Evolutionary conservation across 2,888 invertebrate species (phyloP), one percentile per base, ranked within the genome.

Genomic region (Harpagoxenus sublaevis): DNA sequence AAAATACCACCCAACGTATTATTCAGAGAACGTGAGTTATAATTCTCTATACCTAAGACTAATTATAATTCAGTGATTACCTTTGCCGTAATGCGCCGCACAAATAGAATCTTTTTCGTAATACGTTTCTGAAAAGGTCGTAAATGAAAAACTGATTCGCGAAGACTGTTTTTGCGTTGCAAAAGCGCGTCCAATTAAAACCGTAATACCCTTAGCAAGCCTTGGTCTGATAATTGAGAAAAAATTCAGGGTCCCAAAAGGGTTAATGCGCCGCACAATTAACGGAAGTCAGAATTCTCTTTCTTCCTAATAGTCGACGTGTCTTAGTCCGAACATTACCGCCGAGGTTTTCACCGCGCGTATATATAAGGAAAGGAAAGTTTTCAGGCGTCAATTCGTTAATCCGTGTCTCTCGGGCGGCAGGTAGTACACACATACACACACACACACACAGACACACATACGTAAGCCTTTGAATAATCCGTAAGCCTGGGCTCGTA

Each of bases 381-480:
- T 89, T 68, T 88, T 31, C 86, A 87, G 85, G 86, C 90, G 88
- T 86, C 86, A 88, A 90, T 90, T 89, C 89, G 88, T 90, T 85
- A 65, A 89, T 91, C 81, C 85, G 57, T 83, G 63, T 81, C 87
- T 84, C 82, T 84, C 82, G 63, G 68, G 77, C 81, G 73, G 84
- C 71, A 86, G 81, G 71, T 55, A 65, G 39, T 35, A 62, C 28
- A 23, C n/a, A 55, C 10, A 48, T 55, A 84, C 68, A 77, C 23
- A 45, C 12, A 62, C 28, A 23, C n/a, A 55, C 10, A 48, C 55
- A 84, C 68, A 77, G n/a, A 53, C n/a, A 28, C 18, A 65, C 9
- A 55, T 65, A 84, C 70, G 77, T 83, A 84, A 83, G 71, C 68
- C 82, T 70, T 31, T 74, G 78, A 84, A 84, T 78, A 31, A 63